These are phyloP conservation scores for Toxotes chatareus DNA, from an alignment of 2,113 vertebrate species.

Conservation along the genomic window DNA sequence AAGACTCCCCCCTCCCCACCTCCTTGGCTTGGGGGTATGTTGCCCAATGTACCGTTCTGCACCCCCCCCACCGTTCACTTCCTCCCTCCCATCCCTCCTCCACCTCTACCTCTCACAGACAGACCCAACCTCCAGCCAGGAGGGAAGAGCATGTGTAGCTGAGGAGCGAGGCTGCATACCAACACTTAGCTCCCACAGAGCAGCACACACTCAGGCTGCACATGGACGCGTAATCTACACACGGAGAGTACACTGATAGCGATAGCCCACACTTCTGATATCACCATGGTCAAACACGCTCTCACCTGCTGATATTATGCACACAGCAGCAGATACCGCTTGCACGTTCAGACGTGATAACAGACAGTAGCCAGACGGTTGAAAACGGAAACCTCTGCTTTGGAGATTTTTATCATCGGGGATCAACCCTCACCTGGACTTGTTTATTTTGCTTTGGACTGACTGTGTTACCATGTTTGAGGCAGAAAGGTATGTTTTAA, in stretches of 20 bases:
- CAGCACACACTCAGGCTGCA: slow-evolving; percentile 4
- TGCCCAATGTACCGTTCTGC: slow-evolving; percentile 38
- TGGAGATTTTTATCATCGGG: slow-evolving; percentile 52
- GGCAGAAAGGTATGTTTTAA: slow-evolving; percentile 79
- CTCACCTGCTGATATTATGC: slow-evolving; percentile 43
- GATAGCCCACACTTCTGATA: slow-evolving; percentile 25
- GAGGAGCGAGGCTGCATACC: slow-evolving; percentile 58
- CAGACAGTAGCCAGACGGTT: slow-evolving; percentile 35
- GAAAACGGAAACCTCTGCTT: slow-evolving; percentile 37
- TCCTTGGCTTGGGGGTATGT: slow-evolving; percentile 55
- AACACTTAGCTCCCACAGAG: slow-evolving; percentile 54
- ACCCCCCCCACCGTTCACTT: neutral
- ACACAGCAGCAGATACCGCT: slow-evolving; percentile 2
- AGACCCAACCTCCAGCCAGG: slow-evolving; percentile 63
- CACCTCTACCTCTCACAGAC: slow-evolving; percentile 40
- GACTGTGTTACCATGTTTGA: slow-evolving; percentile 69
- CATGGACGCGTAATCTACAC: neutral
- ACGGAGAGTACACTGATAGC: neutral
- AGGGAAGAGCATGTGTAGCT: slow-evolving; percentile 39
- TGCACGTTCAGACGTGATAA: slow-evolving; percentile 35
- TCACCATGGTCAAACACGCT: slow-evolving; percentile 27
- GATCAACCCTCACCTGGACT: slow-evolving; percentile 63
- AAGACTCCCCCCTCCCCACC: neutral
- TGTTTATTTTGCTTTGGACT: slow-evolving; percentile 55
- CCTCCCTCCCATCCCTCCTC: slow-evolving; percentile 31